phyloP scores from a whole-genome alignment of 2,113 vertebrate species.

The Oreochromis aureus region DNA sequence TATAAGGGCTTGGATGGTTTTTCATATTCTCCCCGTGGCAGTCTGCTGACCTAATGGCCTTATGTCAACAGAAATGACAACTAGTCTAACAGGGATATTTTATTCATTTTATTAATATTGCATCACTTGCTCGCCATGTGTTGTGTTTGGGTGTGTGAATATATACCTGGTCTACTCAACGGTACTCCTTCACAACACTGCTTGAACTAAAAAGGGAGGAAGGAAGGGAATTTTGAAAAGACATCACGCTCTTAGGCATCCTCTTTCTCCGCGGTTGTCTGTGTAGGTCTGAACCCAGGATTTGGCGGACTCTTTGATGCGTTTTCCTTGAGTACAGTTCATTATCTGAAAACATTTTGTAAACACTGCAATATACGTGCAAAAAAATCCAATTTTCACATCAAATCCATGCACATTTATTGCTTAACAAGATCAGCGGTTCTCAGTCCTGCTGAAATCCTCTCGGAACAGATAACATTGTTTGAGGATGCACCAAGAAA shows the following conservation, averaged over 20 bases:
- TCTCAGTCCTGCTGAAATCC: not conserved
- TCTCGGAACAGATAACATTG: not conserved
- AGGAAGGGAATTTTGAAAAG: not conserved
- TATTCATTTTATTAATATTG: slow-evolving; percentile 59
- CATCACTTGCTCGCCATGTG: slow-evolving; percentile 12
- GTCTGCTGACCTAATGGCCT: slow-evolving; percentile 44
- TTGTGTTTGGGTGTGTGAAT: not conserved
- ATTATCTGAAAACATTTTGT: not conserved
- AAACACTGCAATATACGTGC: not conserved
- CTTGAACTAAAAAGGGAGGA: not conserved
- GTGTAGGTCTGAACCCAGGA: not conserved
- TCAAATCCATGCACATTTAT: not conserved
- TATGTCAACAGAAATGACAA: slow-evolving; percentile 50
- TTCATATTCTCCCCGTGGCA: slow-evolving; percentile 13
- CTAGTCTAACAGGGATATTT: slow-evolving; percentile 45
- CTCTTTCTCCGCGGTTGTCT: not conserved
- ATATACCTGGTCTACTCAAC: not conserved
- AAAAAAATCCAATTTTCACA: not conserved
- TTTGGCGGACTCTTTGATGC: not conserved
- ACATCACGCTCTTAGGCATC: not conserved
- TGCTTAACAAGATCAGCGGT: not conserved
- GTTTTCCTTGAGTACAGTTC: not conserved
- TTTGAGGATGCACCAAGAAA: not conserved
- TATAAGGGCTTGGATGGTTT: slow-evolving; percentile 14
- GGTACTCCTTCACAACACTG: not conserved